phyloP scores from a whole-genome alignment of 2,797 vertebrate species.

The Pempheris klunzingeri region DNA sequence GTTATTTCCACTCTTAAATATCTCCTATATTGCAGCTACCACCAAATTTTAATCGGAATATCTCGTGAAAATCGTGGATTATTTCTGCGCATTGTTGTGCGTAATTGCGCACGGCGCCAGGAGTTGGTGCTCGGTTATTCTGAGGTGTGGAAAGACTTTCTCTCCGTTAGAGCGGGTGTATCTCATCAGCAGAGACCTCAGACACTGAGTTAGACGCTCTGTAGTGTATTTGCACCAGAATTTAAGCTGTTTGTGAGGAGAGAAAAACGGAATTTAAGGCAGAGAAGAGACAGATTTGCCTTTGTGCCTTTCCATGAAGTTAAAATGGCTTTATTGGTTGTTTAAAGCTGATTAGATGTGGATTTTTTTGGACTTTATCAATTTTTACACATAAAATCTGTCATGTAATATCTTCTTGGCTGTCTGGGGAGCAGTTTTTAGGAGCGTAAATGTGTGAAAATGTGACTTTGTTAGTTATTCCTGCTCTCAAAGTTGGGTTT shows the following conservation, averaged over 20 bases:
- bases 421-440: background rate
- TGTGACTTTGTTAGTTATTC: background rate
- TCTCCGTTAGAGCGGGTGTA: background rate
- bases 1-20: background rate
- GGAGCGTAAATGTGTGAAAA: background rate
- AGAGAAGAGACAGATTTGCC: background rate
- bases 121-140: background rate
- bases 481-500: background rate
- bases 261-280: background rate
- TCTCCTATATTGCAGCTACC: background rate
- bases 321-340: rapidly evolving
- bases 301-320: background rate
- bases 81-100: slow-evolving; percentile 16
- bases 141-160: background rate
- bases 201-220: background rate
- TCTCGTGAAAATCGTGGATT: background rate
- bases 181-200: background rate
- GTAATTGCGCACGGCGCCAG: slow-evolving; percentile 68
- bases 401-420: background rate
- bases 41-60: background rate
- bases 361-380: background rate
- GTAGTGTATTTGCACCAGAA: background rate
- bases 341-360: background rate
- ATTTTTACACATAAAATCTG: background rate
- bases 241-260: background rate